Conservation (phyloP, 2,888 invertebrate species). For the Apoda limacodes region DNA sequence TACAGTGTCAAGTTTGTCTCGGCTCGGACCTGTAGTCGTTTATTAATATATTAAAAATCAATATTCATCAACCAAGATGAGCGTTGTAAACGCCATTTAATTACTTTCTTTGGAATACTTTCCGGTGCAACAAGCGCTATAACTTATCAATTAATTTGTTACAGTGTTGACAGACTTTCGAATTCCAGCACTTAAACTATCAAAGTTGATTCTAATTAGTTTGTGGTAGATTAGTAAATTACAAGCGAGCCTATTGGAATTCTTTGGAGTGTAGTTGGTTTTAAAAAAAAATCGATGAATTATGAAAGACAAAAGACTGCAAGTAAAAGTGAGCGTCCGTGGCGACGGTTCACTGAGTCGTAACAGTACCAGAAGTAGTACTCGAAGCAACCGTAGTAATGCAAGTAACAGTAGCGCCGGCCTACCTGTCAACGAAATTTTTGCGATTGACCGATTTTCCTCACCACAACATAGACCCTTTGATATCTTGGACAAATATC, state of each 20-base stretch:
- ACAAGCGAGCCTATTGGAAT: too few species aligned
- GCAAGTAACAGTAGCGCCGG: constrained; percentile 38
- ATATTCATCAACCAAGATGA: constrained; percentile 47
- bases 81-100: constrained; percentile 39
- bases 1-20: constrained; percentile 44
- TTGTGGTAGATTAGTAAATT: neutral
- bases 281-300: too few species aligned
- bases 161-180: constrained; percentile 28
- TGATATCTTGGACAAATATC: constrained; percentile 49
- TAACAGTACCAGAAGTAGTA: constrained; percentile 49
- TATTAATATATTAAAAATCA: constrained; percentile 45
- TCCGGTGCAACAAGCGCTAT: constrained; percentile 29
- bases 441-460: constrained; percentile 51
- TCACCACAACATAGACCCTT: constrained; percentile 52
- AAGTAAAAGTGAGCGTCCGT: constrained; percentile 59
- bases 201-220: constrained; percentile 23
- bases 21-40: constrained; percentile 45
- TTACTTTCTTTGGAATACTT: constrained; percentile 47
- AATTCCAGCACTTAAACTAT: constrained; percentile 26
- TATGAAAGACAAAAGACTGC: constrained; percentile 62
- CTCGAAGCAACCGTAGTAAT: constrained; percentile 50
- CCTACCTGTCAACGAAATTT: constrained; percentile 54
- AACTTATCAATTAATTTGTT: constrained; percentile 35
- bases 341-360: constrained; percentile 57
- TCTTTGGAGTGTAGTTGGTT: too few species aligned